Evolutionary conservation across 1,140 invertebrate genomes (phyloP), one percentile per base, ranked within the genome.

Genomic region (Trissolcus basalis): DNA sequence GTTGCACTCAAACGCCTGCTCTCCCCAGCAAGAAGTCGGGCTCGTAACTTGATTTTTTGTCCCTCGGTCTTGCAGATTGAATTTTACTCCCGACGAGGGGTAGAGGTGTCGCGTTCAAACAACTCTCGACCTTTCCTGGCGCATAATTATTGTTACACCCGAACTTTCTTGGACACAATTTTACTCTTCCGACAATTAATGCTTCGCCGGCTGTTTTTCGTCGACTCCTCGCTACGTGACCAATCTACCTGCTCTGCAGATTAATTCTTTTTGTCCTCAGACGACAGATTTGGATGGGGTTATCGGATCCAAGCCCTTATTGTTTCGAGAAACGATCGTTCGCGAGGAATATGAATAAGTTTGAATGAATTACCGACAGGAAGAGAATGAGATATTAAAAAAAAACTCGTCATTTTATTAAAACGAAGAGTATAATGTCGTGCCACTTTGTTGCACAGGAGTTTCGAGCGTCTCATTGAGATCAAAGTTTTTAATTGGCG

Each of bases 91-190:
- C 15, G 14, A 36, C 19, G 44, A 43, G 16, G 65, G 58, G 58
- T 50, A 59, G 36, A 39, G 53, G 59, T 65, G 54, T 63, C 59
- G 53, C 12, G 9, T 43, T 72, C 54, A 48, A 72, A 72, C 69
- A 59, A 65, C 61, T 73, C 49, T 32, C 60, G 60, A 65, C 54
- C 60, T 72, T 73, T 55, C 50, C 43, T 48, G 60, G 64, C 55
- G 60, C 60, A 74, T 74, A 74, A 74, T 74, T 67, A 67, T 74
- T 74, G 67, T 74, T 61, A 61, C 56, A 61, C 36, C 36, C 61
- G 44, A 73, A 74, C 55, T 74, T 74, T 56, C 70, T 74, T 67
- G 35, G 56, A 67, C 70, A 61, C 50, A 61, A 74, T 67, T 74
- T 67, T 45, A 61, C 63, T 55, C 70, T 54, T 55, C 61, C 48